These are phyloP conservation scores for Campoplex nolae DNA, from an alignment of 2,888 invertebrate genomes.

Conservation along the genomic window DNA sequence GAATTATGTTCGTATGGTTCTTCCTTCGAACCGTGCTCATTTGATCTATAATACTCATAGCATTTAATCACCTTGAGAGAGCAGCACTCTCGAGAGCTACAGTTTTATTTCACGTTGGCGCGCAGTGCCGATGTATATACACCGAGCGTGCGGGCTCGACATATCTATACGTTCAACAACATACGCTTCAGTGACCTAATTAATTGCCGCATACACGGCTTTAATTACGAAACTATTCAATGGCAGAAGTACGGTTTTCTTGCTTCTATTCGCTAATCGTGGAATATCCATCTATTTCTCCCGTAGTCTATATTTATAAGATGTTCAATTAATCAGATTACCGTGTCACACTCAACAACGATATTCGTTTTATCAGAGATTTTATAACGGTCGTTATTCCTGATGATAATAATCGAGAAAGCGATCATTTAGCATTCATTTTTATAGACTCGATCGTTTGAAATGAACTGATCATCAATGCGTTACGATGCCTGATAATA, in stretches of 20 bases:
- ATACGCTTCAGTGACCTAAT: conserved; percentile 64
- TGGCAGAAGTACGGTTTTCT: conserved; percentile 47
- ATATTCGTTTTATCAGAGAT: conserved; percentile 12
- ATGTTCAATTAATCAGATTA: conserved; percentile 60
- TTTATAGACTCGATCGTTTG: not conserved
- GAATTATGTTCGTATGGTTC: conserved; percentile 25
- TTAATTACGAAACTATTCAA: conserved; percentile 66
- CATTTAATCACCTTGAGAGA: conserved; percentile 58
- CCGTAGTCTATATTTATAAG: conserved; percentile 11
- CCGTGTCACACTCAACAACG: conserved; percentile 11
- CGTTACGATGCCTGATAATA: not conserved
- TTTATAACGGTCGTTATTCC: conserved; percentile 3
- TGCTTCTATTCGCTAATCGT: conserved; percentile 39
- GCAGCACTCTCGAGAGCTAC: conserved; percentile 34
- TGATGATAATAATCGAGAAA: not conserved
- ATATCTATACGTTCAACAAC: conserved; percentile 6
- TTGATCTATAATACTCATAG: conserved; percentile 21
- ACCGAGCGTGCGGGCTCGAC: not conserved
- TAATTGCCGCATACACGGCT: conserved; percentile 60
- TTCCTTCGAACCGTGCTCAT: conserved; percentile 41
- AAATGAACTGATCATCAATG: not conserved
- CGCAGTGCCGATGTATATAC: conserved; percentile 31
- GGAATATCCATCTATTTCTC: conserved; percentile 47
- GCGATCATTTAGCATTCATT: not conserved
- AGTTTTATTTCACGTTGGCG: conserved; percentile 33